phyloP scores from a whole-genome alignment of 2,888 invertebrate genomes.

The Andrena praecox region DNA sequence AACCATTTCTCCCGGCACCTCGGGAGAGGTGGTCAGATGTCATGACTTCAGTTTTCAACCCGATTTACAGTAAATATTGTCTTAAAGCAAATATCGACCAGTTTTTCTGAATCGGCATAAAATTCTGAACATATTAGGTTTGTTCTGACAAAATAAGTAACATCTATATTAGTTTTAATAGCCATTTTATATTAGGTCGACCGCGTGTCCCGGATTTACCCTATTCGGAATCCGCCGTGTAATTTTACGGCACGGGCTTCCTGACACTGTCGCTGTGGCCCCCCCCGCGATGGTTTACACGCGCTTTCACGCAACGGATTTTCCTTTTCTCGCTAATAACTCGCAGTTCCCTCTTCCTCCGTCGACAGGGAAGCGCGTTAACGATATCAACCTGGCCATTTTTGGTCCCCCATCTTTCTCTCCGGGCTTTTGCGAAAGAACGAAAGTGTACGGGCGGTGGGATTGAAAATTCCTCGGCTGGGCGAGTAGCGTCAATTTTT shows the following conservation, averaged over 20 bases:
- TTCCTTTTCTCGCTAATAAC: not conserved
- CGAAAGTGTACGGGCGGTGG: conserved; percentile 26
- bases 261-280: not conserved
- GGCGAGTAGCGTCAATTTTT: conserved; percentile 66
- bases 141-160: no score
- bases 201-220: no score
- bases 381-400: not conserved
- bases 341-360: not conserved
- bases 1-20: no score
- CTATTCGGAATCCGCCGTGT: not conserved
- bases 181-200: no score
- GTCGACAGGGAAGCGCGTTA: not conserved
- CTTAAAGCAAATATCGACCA: no score
- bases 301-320: not conserved
- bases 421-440: not conserved
- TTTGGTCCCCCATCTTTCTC: not conserved
- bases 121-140: no score
- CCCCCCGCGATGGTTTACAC: not conserved
- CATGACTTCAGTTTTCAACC: no score
- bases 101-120: no score
- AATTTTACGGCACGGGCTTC: conserved; percentile 18
- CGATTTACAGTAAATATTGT: no score
- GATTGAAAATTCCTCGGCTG: conserved; percentile 65
- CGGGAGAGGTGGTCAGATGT: no score
- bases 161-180: no score